Evolutionary conservation across 2,113 vertebrate species (phyloP).

Genomic region (Corythoichthys intestinalis): DNA sequence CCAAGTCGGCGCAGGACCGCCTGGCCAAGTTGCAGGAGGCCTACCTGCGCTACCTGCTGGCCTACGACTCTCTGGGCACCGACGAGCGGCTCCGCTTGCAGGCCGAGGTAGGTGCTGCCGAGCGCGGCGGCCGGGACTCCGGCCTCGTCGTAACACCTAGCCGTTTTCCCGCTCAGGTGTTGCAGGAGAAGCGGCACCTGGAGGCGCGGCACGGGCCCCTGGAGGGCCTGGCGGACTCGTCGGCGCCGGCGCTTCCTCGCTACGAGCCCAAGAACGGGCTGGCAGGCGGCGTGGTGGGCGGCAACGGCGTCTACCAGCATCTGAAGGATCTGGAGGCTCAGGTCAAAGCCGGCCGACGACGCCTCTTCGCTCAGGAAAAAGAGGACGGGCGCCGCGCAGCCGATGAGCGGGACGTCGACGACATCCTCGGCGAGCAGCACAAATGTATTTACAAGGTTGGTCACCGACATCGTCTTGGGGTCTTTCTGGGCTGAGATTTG

Average conservation of each 20-base stretch:
- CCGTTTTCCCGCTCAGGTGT: conserved; percentile 45
- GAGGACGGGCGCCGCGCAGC: conserved; percentile 76
- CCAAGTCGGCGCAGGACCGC: conserved; percentile 95
- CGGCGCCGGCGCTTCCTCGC: conserved; percentile 84
- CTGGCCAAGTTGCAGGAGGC: conserved; percentile 98
- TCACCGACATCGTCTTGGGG: background rate
- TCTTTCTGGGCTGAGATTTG: too few relatives aligned
- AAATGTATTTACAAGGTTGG: conserved; percentile 98
- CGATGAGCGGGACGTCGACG: conserved; percentile 71
- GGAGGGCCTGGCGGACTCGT: conserved; percentile 84
- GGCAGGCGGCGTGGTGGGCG: conserved; percentile 58
- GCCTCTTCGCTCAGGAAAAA: conserved; percentile 98
- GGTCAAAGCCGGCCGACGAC: conserved; percentile 87
- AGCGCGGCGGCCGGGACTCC: too few relatives aligned
- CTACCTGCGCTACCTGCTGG: conserved; percentile 98
- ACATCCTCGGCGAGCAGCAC: conserved; percentile 91
- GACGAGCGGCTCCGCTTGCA: conserved; percentile 90
- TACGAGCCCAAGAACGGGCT: conserved; percentile 88
- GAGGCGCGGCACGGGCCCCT: conserved; percentile 91
- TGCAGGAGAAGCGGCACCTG: conserved; percentile 90
- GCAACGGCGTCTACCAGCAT: conserved; percentile 70
- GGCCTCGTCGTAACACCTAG: too few relatives aligned
- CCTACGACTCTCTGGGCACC: conserved; percentile 87
- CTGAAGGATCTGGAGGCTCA: conserved; percentile 86
- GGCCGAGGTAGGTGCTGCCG: conserved; percentile 67